phyloP scores from a whole-genome alignment of 2,888 invertebrate species.

The Odontomyia ornata region DNA sequence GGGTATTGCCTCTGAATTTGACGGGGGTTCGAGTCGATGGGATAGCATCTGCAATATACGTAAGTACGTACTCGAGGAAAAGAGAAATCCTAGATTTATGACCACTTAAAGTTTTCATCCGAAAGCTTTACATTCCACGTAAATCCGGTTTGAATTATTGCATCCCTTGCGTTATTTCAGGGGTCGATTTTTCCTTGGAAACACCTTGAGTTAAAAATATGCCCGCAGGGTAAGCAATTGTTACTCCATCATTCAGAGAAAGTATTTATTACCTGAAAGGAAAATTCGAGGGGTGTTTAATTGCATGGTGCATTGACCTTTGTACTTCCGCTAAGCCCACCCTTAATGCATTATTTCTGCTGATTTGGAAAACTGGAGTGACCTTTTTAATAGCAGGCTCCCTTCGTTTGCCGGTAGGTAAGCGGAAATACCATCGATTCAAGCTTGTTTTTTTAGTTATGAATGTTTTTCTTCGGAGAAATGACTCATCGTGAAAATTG shows the following conservation, averaged over 20 bases:
- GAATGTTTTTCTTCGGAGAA: background rate
- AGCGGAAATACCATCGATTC: too few species aligned
- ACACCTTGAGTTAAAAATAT: background rate
- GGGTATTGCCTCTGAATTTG: constrained; percentile 3
- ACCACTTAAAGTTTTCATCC: constrained; percentile 61
- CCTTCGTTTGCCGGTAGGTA: background rate
- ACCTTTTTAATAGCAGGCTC: background rate
- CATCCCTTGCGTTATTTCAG: background rate
- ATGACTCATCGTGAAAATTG: background rate
- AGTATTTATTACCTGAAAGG: background rate
- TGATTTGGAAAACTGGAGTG: background rate
- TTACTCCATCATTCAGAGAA: background rate
- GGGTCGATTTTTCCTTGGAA: background rate
- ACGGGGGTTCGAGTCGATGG: constrained; percentile 34
- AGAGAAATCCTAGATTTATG: constrained; percentile 58
- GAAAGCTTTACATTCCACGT: constrained; percentile 42
- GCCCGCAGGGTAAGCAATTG: background rate
- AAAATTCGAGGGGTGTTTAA: background rate
- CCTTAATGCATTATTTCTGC: background rate
- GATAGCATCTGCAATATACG: constrained; percentile 22
- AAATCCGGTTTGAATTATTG: constrained; percentile 41
- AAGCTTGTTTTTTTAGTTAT: too few species aligned
- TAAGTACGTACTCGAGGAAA: constrained; percentile 34
- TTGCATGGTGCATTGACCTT: constrained; percentile 5
- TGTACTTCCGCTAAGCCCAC: background rate